Evolutionary conservation across 2,888 invertebrate genomes (phyloP), one percentile per base, ranked within the genome.

Genomic region (Galerucella calmariensis): DNA sequence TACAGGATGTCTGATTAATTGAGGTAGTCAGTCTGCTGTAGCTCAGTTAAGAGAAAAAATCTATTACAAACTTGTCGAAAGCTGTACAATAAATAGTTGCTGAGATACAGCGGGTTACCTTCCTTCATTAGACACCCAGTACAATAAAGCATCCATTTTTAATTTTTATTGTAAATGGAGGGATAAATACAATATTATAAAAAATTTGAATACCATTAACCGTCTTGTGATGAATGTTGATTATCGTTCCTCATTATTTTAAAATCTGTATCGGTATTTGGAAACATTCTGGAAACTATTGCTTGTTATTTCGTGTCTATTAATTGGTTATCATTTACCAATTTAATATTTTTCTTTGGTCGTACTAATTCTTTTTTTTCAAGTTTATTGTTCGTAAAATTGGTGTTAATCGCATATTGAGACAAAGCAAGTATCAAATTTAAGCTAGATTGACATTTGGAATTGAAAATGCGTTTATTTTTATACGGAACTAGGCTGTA

Each of bases 401-500:
- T 70, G 66, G 66, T 72, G 72, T 72, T 68, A 41, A 41, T 41
- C 44, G 41, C 63, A 41, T 35, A 63, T 51, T 66, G 59, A 66
- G n/a, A 20, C 63, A 65, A 65, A 65, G 20, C 46, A 66, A 66
- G 72, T 72, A 72, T 66, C 72, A 72, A 66, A 27, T 62, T 51
- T 58, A 65, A 65, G 20, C 44, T 63, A 63, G 44, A 65, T 65
- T 16, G 56, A 66, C 59, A 41, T 66, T 67, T 46, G 72, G 66
- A 67, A 72, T 72, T 72, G 72, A 66, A 46, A 65, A 65, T 72
- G 53, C 66, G 59, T 59, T 72, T 72, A 72, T 72, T 72, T 72
- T 72, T 72, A 72, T 72, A 72, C 66, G 72, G 66, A 72, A 72
- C 72, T 72, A 72, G 72, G 72, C 72, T 72, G 72, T 72, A 72